Evolutionary conservation across 2,113 vertebrate species (phyloP).

Genomic region (Neogobius melanostomus): DNA sequence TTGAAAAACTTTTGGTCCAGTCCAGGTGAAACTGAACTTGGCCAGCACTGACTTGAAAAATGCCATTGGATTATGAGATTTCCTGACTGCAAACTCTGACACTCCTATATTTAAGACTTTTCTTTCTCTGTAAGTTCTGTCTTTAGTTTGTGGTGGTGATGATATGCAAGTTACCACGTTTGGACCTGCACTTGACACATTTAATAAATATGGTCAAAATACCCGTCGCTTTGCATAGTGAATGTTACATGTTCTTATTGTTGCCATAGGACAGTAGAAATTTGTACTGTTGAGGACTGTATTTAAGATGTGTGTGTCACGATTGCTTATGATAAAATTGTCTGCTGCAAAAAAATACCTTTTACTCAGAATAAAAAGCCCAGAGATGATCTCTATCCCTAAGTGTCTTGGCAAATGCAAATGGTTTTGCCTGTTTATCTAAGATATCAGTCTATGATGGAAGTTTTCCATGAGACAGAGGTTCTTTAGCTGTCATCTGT

Average conservation of each 20-base stretch:
- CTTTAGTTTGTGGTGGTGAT: slow-evolving; percentile 45
- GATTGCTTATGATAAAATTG: not conserved
- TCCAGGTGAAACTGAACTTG: slow-evolving; percentile 10
- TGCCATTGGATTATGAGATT: slow-evolving; percentile 39
- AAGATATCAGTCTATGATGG: no score
- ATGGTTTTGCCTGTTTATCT: no score
- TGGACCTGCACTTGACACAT: slow-evolving; percentile 36
- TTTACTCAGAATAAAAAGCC: slow-evolving; percentile 8
- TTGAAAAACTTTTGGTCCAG: slow-evolving; percentile 18
- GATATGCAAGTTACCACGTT: slow-evolving; percentile 36
- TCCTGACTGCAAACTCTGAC: slow-evolving; percentile 37
- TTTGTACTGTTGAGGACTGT: slow-evolving; percentile 49
- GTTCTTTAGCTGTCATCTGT: no score
- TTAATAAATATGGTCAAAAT: slow-evolving; percentile 38
- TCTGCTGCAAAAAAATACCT: not conserved
- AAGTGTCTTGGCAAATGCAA: slow-evolving; percentile 16
- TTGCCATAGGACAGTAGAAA: slow-evolving; percentile 61
- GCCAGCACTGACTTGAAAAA: slow-evolving; percentile 30
- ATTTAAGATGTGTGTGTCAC: slow-evolving; percentile 39
- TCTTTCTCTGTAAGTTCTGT: slow-evolving; percentile 42
- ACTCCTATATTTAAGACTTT: slow-evolving; percentile 50
- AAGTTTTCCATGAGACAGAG: no score
- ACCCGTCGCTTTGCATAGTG: slow-evolving; percentile 29
- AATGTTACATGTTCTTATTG: slow-evolving; percentile 38
- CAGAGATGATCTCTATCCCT: slow-evolving; percentile 15